Evolutionary conservation across 2,888 invertebrate genomes (phyloP).

Genomic region (Invenusta paracnida): DNA sequence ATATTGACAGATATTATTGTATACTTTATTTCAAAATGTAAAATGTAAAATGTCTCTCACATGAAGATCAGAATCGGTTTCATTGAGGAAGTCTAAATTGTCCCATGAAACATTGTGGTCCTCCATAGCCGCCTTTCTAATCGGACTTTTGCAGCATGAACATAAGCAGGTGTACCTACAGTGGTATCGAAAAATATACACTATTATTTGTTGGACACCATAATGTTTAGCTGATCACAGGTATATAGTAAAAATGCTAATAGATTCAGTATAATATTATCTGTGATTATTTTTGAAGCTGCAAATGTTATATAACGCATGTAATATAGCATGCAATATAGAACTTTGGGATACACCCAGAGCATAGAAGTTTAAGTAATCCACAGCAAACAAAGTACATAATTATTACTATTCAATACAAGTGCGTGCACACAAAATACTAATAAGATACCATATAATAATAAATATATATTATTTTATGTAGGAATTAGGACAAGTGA

Average conservation of each 20-base stretch:
- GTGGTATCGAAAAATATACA: neutral
- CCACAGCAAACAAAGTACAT: neutral
- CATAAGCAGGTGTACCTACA: neutral
- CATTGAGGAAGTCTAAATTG: neutral
- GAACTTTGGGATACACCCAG: neutral
- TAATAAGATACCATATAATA: neutral
- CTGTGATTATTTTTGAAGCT: neutral
- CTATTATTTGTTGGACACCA: neutral
- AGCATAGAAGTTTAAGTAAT: neutral
- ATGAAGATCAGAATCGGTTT: neutral
- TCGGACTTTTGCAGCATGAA: neutral
- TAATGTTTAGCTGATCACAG: neutral
- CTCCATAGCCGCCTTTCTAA: neutral
- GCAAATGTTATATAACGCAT: too few relatives aligned
- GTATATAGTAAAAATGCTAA: neutral
- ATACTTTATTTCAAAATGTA: too few relatives aligned
- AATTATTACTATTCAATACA: neutral
- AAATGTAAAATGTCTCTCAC: neutral
- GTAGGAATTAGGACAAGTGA: neutral
- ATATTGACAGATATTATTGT: neutral
- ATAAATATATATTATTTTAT: neutral
- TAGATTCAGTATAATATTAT: neutral
- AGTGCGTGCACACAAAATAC: neutral
- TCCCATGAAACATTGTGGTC: neutral
- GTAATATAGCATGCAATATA: too few relatives aligned